These are phyloP conservation scores for Dryobota labecula DNA, from an alignment of 2,888 invertebrate species.

Conservation along the genomic window DNA sequence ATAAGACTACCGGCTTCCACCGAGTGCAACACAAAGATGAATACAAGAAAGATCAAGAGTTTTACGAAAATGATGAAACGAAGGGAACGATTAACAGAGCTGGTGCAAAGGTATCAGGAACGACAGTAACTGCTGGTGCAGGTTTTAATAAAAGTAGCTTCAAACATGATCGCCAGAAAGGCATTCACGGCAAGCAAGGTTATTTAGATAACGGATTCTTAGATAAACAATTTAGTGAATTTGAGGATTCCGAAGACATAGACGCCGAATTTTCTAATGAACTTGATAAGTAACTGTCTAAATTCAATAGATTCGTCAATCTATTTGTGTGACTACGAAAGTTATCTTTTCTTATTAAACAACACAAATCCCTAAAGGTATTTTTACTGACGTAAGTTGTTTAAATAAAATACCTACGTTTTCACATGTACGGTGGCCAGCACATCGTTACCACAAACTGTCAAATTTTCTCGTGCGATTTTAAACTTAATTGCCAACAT, in stretches of 20 bases:
- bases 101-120: slow-evolving; percentile 87
- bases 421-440: too few species aligned
- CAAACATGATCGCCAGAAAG: slow-evolving; percentile 84
- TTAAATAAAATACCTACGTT: too few species aligned
- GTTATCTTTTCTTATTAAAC: neutral
- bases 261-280: slow-evolving; percentile 77
- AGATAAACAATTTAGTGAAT: slow-evolving; percentile 86
- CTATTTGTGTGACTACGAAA: neutral
- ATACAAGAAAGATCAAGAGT: slow-evolving; percentile 91
- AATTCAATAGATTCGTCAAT: neutral
- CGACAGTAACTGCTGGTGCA: slow-evolving; percentile 84
- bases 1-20: slow-evolving; percentile 90
- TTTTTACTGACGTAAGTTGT: too few species aligned
- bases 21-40: slow-evolving; percentile 91
- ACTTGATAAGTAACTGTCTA: slow-evolving; percentile 2
- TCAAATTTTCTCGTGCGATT: too few species aligned
- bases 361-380: neutral
- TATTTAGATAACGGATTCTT: slow-evolving; percentile 88
- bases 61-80: slow-evolving; percentile 90
- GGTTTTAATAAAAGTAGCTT: slow-evolving; percentile 81
- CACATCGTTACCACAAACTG: too few species aligned
- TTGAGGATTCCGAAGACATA: slow-evolving; percentile 85
- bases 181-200: slow-evolving; percentile 86
- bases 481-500: too few species aligned
- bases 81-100: slow-evolving; percentile 88